A percentile compares a stretch with the other conserved stretches of the same genome.
Evolutionary conservation across 2,113 vertebrate species (phyloP).

Genomic region (Spheniscus mendiculus): DNA sequence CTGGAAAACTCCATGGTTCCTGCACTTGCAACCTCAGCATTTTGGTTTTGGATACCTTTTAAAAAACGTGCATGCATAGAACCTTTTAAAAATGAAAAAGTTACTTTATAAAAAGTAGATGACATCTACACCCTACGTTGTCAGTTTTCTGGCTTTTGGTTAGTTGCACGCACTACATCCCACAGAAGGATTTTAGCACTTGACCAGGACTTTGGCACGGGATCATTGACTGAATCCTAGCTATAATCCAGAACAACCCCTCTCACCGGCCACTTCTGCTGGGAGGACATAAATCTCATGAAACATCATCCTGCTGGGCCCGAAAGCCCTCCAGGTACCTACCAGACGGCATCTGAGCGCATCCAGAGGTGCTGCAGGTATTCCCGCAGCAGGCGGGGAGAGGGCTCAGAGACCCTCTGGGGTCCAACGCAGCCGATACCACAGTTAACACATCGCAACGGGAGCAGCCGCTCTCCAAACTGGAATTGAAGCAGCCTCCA

Average conservation of each 20-base stretch:
- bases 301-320: not conserved
- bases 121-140: not conserved
- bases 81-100: not conserved
- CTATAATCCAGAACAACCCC: not conserved
- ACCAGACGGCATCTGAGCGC: rapidly evolving
- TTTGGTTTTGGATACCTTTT: not conserved
- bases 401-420: too few relatives aligned
- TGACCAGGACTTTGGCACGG: rapidly evolving
- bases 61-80: not conserved
- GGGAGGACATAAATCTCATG: not conserved
- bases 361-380: not conserved
- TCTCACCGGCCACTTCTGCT: not conserved
- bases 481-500: not conserved
- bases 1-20: not conserved
- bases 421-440: rapidly evolving
- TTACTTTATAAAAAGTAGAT: not conserved
- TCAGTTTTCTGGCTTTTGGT: not conserved
- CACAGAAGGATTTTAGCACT: not conserved
- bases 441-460: rapidly evolving
- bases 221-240: not conserved
- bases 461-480: not conserved
- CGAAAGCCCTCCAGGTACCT: not conserved
- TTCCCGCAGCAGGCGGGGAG: not conserved
- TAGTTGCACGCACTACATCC: not conserved
- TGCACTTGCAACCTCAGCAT: not conserved